phyloP scores from a whole-genome alignment of 2,113 vertebrate genomes.

The Coracopsis vasa region DNA sequence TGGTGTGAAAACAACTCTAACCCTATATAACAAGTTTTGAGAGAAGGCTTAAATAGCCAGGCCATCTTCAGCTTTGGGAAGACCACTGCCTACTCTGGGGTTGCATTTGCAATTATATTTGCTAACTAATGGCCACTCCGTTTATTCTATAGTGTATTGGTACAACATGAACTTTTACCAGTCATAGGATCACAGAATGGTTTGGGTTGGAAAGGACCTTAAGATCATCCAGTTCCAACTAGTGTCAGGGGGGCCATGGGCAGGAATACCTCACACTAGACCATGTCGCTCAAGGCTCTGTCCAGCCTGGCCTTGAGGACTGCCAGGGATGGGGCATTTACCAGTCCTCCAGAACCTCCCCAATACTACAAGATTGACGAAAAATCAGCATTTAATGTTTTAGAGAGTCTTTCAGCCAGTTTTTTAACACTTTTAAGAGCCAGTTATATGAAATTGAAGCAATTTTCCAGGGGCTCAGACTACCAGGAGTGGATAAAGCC shows the following conservation, averaged over 20 bases:
- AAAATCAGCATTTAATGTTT: neutral
- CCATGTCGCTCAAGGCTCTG: neutral
- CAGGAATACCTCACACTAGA: neutral
- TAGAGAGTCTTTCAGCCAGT: neutral
- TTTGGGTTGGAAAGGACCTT: neutral
- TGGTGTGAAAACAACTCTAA: neutral
- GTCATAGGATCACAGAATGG: neutral
- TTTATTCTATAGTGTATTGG: neutral
- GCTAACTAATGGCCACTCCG: accelerated
- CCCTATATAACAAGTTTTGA: neutral
- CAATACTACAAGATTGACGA: neutral
- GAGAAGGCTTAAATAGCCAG: neutral
- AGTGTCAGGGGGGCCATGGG: too few species aligned
- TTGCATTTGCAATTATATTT: neutral
- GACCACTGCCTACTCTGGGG: neutral
- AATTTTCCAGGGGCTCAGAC: neutral
- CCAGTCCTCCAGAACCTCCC: neutral
- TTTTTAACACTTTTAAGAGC: neutral
- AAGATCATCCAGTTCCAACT: neutral
- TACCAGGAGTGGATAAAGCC: neutral
- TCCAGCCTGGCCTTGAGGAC: neutral
- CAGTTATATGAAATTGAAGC: neutral
- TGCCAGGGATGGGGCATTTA: neutral
- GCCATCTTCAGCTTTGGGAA: neutral
- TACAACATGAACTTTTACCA: neutral